Percentiles rank a stretch among this genome's conserved stretches.
Evolutionary conservation across 2,888 invertebrate genomes (phyloP).

Genomic region (Drepanosiphum platanoidis): DNA sequence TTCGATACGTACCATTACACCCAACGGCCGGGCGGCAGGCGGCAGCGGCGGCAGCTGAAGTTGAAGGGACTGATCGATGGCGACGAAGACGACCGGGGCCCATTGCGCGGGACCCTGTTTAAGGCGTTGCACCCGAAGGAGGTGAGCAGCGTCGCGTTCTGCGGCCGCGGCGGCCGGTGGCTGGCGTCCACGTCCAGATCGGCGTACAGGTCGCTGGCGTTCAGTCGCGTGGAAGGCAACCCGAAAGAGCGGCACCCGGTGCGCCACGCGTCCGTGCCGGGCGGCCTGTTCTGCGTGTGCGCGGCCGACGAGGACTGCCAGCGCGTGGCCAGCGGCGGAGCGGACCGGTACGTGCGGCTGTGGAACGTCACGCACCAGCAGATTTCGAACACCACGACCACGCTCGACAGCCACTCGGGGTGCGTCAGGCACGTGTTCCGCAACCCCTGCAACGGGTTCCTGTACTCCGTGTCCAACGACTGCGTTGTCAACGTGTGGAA

Average conservation of each 20-base stretch:
- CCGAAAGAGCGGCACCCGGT: background rate
- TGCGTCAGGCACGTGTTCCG: background rate
- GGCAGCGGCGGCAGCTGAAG: background rate
- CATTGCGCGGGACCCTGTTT: background rate
- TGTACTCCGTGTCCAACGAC: conserved; percentile 36
- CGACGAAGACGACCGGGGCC: too few relatives aligned
- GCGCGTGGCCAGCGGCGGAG: conserved; percentile 5
- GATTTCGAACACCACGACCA: background rate
- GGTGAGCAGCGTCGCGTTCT: background rate
- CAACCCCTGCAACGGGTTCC: background rate
- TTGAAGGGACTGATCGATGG: too few relatives aligned
- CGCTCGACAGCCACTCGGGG: background rate
- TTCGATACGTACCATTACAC: background rate
- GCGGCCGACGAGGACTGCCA: background rate
- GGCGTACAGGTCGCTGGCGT: background rate
- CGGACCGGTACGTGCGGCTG: background rate
- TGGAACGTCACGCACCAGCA: background rate
- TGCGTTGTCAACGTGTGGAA: conserved; percentile 22
- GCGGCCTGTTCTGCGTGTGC: background rate
- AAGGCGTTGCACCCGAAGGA: background rate
- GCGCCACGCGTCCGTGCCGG: background rate
- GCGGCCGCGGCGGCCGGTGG: background rate
- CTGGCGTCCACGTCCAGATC: background rate
- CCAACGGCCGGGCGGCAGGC: too few relatives aligned
- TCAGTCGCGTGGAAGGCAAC: too few relatives aligned